Evolutionary conservation across 2,113 vertebrate species (phyloP).

Genomic region (Macaca mulatta): DNA sequence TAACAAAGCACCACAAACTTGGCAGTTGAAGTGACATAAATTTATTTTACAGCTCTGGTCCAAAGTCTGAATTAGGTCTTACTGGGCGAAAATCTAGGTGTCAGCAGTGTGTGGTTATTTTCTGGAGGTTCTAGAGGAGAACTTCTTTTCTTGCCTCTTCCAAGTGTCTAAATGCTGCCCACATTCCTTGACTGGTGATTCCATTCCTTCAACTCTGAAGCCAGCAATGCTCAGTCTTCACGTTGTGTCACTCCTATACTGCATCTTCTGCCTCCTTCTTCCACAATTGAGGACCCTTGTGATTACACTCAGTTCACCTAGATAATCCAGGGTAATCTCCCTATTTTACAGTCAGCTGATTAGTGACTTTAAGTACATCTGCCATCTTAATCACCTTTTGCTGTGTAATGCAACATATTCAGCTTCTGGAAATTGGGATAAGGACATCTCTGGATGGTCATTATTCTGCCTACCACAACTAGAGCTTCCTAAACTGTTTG

Average conservation of each 20-base stretch:
- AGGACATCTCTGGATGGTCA: neutral
- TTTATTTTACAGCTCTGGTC: neutral
- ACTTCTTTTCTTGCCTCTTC: neutral
- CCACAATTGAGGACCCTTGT: no score
- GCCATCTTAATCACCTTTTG: neutral
- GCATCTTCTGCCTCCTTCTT: neutral
- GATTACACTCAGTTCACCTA: neutral
- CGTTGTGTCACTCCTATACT: accelerated
- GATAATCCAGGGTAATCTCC: neutral
- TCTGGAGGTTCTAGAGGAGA: neutral
- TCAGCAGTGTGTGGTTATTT: neutral
- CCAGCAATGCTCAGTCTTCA: neutral
- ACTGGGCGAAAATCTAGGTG: neutral
- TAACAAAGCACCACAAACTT: neutral
- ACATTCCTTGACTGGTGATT: neutral
- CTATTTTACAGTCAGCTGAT: neutral
- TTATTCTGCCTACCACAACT: neutral
- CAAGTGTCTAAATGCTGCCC: neutral
- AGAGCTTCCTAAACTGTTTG: neutral
- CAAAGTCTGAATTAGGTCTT: neutral
- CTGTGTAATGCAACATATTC: neutral
- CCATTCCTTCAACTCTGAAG: neutral
- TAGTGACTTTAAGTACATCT: neutral
- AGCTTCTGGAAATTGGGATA: neutral
- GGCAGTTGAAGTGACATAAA: neutral